Base-by-base conservation (phyloP, 2,888 invertebrate genomes). In the Imbricaverruca yamaguchii region DNA sequence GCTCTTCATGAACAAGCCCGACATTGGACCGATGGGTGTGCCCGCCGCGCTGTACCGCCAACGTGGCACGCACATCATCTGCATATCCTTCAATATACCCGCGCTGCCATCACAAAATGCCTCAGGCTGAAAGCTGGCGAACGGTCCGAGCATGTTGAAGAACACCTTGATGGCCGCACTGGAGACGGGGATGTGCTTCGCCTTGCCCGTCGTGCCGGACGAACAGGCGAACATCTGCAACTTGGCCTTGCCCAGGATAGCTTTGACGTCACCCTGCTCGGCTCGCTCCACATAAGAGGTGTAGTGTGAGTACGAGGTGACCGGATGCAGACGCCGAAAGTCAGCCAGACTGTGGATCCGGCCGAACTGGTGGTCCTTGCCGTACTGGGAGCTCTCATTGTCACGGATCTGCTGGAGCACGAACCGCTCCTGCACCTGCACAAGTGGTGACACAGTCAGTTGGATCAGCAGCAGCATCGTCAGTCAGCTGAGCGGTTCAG, bases 321-420 rank as follows among this genome's bases (percentile, higher is more conserved):
- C 69, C 39, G 69, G 69, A 18, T 69, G 69, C 39, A 69, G 69
- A 9, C 69, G 69, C 13, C 69, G 69, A 53, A 69, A 69, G 69
- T 69, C 69, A 18, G 69, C 69, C 69, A 69, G 69, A 18, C 69
- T 69, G 69, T 69, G 69, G 53, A 69, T 69, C 53, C 69, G 69
- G 7, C 53, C 39, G 69, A 69, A 69, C 69, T 69, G 69, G 69
- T 69, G 69, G 69, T 69, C 69, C 39, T 18, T 10, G 2, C 69
- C 69, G 69, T 69, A 69, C 69, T 39, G 15, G 15, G 69, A n/a
- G 69, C 15, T 18, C 53, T 69, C 69, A 53, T 69, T 69, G 69
- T 39, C 69, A 18, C 69, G 69, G 53, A 69, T 69, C 69, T 69
- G 69, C 12, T 39, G 69, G 15, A 69, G 53, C 15, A 69, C 39